These are phyloP conservation scores for Zaprionus davidi DNA, from an alignment of 1,140 invertebrate species.

Conservation along the genomic window DNA sequence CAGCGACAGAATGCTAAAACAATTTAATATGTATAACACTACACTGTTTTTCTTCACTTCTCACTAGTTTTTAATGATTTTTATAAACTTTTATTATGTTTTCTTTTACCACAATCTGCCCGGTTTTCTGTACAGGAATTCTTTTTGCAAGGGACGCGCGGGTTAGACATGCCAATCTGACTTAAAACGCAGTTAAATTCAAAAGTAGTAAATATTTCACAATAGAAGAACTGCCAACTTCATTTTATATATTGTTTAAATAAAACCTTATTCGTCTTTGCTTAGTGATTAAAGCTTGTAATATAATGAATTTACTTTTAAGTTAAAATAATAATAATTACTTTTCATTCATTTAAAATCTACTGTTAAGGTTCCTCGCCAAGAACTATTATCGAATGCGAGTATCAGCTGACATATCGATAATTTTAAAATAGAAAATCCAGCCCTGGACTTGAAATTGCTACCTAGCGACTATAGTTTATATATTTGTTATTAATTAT, in stretches of 20 bases:
- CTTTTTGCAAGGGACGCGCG: constrained; percentile 78
- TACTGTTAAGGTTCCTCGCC: background rate
- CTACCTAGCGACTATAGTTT: background rate
- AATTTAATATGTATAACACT: background rate
- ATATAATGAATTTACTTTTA: background rate
- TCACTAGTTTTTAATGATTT: constrained; percentile 5
- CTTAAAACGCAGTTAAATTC: constrained; percentile 55
- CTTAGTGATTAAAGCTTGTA: background rate
- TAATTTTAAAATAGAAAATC: background rate
- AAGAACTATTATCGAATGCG: background rate
- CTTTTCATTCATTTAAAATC: background rate
- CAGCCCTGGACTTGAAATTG: background rate
- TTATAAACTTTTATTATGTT: constrained; percentile 15
- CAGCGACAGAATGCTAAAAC: background rate
- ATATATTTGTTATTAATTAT: background rate
- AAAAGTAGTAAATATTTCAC: constrained; percentile 25
- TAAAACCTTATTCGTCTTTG: background rate
- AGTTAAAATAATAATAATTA: background rate
- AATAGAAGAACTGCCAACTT: constrained; percentile 22
- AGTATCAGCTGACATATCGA: background rate
- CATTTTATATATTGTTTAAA: background rate
- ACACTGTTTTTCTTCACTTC: constrained; percentile 1
- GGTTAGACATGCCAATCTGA: constrained; percentile 52
- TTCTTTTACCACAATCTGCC: constrained; percentile 40
- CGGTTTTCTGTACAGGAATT: constrained; percentile 72